Evolutionary conservation across 23 tunicate genomes (phyloP), one percentile per base, ranked within the genome.

Genomic region (Botrylloides violaceus): DNA sequence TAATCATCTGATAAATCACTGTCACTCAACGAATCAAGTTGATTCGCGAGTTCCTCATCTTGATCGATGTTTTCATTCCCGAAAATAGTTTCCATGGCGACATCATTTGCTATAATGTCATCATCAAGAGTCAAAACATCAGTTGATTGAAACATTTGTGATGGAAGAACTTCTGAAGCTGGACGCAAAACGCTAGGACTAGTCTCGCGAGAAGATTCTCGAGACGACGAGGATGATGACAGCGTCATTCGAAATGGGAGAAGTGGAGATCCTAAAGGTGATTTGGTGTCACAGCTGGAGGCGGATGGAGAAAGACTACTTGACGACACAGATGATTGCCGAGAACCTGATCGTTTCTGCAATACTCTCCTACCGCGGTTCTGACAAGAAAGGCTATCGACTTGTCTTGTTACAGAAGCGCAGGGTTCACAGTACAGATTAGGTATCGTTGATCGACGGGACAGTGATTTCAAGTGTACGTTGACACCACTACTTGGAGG

Each of bases 1-100:
- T 37, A 68, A 68, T 68, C 74, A 43, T 68, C 74, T 4, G 74
- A 68, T 37, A 68, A 37, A 1, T 68, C 74, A 28, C 74, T 68
- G 47, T 68, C 74, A 37, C 74, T 68, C 24, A 68, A 43, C 6
- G 58, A 68, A 23, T 68, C 74, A 25, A 68, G 37, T 43, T 37
- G 56, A 19, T 68, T 43, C 12, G 58, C 74, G 23, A 43, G 58
- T 20, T 37, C 58, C 37, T 37, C 74, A 2, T 68, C 74, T 23
- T 43, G 58, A 1, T 68, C 47, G 20, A 68, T 39, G 43, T 31
- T 35, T 30, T 64, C 70, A n/a, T 64, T 64, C 15, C 70, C 25
- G 33, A 37, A 30, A 12, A 32, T 31, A 7, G 20, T 32, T 30
- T 23, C 30, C 0, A 0, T 60, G 25, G 28, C 25, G 37, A 30